A percentile compares a stretch with the other conserved stretches of the same genome.
These are phyloP conservation scores for Tyrophagus putrescentiae DNA, from an alignment of 1,140 invertebrate genomes.

Conservation along the genomic window DNA sequence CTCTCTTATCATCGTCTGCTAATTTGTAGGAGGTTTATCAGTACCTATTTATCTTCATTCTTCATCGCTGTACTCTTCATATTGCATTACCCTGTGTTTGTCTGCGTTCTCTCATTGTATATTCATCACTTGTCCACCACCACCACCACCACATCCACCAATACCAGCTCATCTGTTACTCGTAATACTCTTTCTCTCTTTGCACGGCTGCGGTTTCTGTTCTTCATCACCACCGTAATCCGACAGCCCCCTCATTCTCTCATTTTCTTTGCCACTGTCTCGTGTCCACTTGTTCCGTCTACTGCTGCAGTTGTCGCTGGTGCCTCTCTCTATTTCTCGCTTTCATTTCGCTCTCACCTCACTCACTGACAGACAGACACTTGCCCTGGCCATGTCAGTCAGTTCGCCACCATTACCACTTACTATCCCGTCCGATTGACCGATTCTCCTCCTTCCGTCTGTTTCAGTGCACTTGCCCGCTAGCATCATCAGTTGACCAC, in stretches of 20 bases:
- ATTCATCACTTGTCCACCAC: background rate
- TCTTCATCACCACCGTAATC: background rate
- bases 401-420: no score
- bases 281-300: no score
- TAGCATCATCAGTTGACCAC: no score
- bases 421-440: no score
- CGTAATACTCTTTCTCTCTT: background rate
- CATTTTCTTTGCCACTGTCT: conserved; percentile 1
- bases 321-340: background rate
- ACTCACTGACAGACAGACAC: background rate
- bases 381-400: no score
- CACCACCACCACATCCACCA: background rate
- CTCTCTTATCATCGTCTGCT: background rate
- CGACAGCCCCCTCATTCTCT: background rate
- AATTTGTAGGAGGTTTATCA: background rate
- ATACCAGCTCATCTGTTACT: background rate
- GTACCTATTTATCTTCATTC: background rate
- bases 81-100: background rate
- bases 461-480: no score
- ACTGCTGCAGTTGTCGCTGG: no score
- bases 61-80: background rate
- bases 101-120: background rate
- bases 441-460: no score
- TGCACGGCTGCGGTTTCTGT: background rate
- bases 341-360: background rate